A percentile compares a stretch with the other conserved stretches of the same genome.
These are phyloP conservation scores for Eudemis profundana DNA, from an alignment of 2,888 invertebrate genomes.

Conservation along the genomic window DNA sequence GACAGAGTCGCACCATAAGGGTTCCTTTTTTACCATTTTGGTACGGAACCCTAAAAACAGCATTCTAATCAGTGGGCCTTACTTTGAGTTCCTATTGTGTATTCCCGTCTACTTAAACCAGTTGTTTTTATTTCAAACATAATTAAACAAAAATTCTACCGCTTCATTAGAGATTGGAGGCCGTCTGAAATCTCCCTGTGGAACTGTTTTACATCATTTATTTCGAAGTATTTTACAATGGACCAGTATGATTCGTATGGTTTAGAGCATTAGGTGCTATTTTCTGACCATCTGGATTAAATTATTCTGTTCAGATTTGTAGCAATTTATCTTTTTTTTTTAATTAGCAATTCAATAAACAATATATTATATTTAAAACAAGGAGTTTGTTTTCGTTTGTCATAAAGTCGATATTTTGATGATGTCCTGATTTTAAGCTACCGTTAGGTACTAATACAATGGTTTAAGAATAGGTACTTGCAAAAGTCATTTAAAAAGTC, in stretches of 20 bases:
- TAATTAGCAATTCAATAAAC: slow-evolving; percentile 14
- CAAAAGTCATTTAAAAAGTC: not conserved
- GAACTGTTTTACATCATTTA: slow-evolving; percentile 50
- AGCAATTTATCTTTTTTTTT: slow-evolving; percentile 7
- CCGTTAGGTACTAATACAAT: too few relatives aligned
- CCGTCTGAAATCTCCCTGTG: slow-evolving; percentile 48
- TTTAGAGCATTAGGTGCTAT: not conserved
- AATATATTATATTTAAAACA: slow-evolving; percentile 20
- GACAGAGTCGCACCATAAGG: too few relatives aligned
- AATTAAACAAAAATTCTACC: slow-evolving; percentile 58
- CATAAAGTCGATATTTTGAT: too few relatives aligned
- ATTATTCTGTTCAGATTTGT: slow-evolving; percentile 18
- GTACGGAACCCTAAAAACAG: not conserved
- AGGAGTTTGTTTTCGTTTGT: not conserved
- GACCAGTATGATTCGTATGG: slow-evolving; percentile 16
- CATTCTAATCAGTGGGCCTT: slow-evolving; percentile 6
- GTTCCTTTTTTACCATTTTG: not conserved
- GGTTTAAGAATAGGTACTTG: too few relatives aligned
- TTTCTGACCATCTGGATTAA: not conserved
- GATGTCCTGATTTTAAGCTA: too few relatives aligned
- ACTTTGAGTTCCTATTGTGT: slow-evolving; percentile 20
- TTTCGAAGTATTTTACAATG: slow-evolving; percentile 16
- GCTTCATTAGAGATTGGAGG: slow-evolving; percentile 58
- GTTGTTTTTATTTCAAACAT: slow-evolving; percentile 52
- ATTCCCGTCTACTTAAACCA: slow-evolving; percentile 22